phyloP scores from a whole-genome alignment of 2,113 vertebrate genomes.

The Smithornis capensis region DNA sequence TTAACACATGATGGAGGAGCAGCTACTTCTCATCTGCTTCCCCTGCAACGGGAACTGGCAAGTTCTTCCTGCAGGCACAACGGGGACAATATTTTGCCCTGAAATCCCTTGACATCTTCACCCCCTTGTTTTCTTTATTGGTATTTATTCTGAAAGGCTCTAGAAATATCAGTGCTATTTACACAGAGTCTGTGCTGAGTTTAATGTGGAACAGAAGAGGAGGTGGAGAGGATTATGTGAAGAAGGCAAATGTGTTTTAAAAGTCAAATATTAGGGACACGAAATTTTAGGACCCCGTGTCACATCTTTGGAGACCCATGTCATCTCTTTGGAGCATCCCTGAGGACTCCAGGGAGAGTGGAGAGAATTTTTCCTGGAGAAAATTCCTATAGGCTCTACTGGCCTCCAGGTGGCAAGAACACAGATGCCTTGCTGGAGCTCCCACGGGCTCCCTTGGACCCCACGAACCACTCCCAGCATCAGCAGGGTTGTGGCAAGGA shows the following conservation, averaged over 20 bases:
- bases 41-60: fast-evolving
- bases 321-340: background rate
- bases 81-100: background rate
- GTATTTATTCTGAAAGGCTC: conserved; percentile 36
- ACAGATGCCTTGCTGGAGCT: background rate
- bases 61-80: background rate
- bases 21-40: background rate
- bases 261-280: background rate
- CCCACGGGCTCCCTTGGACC: fast-evolving
- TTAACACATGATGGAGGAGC: background rate
- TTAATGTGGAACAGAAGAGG: background rate
- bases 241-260: background rate
- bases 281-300: background rate
- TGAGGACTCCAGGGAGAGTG: too few relatives aligned
- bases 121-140: conserved; percentile 30
- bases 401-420: background rate
- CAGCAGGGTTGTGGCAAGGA: background rate
- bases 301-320: background rate
- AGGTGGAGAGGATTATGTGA: background rate
- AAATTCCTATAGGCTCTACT: background rate
- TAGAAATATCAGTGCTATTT: conserved; percentile 43
- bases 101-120: background rate
- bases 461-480: background rate
- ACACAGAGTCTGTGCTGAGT: background rate
- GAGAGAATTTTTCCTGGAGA: too few relatives aligned